Evolutionary conservation across 1,140 invertebrate species (phyloP).

Genomic region (Trichonephila clavipes): DNA sequence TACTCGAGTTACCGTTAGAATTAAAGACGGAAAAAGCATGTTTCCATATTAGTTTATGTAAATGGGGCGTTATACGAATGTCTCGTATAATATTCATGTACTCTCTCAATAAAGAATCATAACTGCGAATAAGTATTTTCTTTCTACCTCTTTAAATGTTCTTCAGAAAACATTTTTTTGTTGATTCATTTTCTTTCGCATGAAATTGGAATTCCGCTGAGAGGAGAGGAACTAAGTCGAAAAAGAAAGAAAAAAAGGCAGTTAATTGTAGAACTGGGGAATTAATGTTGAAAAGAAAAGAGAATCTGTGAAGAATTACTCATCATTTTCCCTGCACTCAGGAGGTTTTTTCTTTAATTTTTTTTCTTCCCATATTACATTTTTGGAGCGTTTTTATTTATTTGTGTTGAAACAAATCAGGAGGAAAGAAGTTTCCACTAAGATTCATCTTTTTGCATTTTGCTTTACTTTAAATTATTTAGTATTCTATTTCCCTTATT

Average conservation of each 20-base stretch:
- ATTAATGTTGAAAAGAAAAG: neutral
- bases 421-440: neutral
- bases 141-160: neutral
- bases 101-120: too few relatives aligned
- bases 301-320: constrained; percentile 5
- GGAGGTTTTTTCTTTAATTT: neutral
- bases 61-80: too few relatives aligned
- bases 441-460: neutral
- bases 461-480: neutral
- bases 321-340: neutral
- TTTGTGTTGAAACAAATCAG: neutral
- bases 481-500: too few relatives aligned
- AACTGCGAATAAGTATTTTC: neutral
- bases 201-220: constrained; percentile 29
- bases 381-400: constrained; percentile 6
- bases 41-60: too few relatives aligned
- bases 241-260: neutral
- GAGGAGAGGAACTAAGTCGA: neutral
- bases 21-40: too few relatives aligned
- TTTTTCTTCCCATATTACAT: neutral
- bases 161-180: neutral
- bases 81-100: too few relatives aligned
- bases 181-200: constrained; percentile 16
- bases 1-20: too few relatives aligned
- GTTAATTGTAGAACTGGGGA: constrained; percentile 6